Base-by-base conservation (phyloP, 2,888 invertebrate species). In the Sinodicranocentrus sp. region DNA sequence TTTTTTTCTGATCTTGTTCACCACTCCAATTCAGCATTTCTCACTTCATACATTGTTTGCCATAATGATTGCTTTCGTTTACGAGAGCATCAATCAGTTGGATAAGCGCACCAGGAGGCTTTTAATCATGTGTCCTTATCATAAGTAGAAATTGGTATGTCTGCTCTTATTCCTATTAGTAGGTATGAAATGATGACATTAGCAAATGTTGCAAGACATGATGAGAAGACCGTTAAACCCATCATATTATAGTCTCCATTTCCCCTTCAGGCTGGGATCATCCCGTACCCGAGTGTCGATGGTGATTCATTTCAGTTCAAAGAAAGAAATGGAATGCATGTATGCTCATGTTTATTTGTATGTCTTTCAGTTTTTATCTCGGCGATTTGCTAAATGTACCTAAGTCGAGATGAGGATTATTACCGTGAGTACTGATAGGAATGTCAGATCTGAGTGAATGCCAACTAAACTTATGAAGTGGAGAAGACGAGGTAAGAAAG, bases 221-320 rank as follows among this genome's bases (percentile, higher is more conserved):
- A 52, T 52, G 52, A 52, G 5, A 65, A 57, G 21, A 57, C 57
- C 57, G 57, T 57, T 57, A 57, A 57, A 57, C 21, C 15, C 19
- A 21, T n/a, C 17, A 48, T 48, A 3, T 48, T 48, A 33, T 33
- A 33, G 10, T 48, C 48, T 48, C 48, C 3, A 3, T 15, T 48
- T 48, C 48, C 2, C 15, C 48, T 15, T 10, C 48, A 48, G 15
- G 48, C 10, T 48, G 15, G 10, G 15, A n/a, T 2, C 15, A 48
- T 33, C 33, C 10, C 10, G 33, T 6, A 10, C 33, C 33, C 10
- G 5, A 33, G 10, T 10, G 33, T 48, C 17, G 48, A 48, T 54
- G 73, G 73, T 82, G 82, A 82, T 68, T 82, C 82, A 82, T 82
- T 75, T 80, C 72, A 65, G 63, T 82, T 82, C 82, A 28, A 44